These are phyloP conservation scores for Semicossyphus pulcher DNA, from an alignment of 2,113 vertebrate species.

Conservation along the genomic window DNA sequence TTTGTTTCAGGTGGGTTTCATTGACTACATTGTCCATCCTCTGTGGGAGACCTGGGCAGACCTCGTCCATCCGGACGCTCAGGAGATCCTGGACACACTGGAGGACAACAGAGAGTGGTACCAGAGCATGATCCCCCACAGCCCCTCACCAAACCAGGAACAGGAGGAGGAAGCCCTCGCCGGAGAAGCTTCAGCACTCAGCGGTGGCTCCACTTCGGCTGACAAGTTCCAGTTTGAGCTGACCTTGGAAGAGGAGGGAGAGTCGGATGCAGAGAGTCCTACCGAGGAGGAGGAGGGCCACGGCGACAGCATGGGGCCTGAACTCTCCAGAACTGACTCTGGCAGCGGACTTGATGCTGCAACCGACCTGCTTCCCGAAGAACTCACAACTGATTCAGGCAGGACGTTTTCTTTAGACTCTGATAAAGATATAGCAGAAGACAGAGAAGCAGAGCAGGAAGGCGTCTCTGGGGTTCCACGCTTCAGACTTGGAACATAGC, in stretches of 20 bases:
- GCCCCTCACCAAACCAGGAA: slow-evolving; percentile 81
- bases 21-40: slow-evolving; percentile 94
- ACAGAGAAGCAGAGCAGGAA: slow-evolving; percentile 67
- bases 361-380: slow-evolving; percentile 42
- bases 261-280: slow-evolving; percentile 83
- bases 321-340: slow-evolving; percentile 51
- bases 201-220: slow-evolving; percentile 27
- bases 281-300: slow-evolving; percentile 81
- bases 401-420: slow-evolving; percentile 77
- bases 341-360: slow-evolving; percentile 29
- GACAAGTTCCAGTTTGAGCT: slow-evolving; percentile 91
- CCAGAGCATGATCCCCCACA: slow-evolving; percentile 92
- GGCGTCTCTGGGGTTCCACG: slow-evolving; percentile 46
- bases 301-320: slow-evolving; percentile 1
- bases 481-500: slow-evolving; percentile 80
- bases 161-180: background rate
- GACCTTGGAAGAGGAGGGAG: slow-evolving; percentile 87
- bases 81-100: slow-evolving; percentile 91
- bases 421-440: slow-evolving; percentile 69
- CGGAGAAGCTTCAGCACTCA: slow-evolving; percentile 65
- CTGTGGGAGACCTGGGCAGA: slow-evolving; percentile 96
- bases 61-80: slow-evolving; percentile 92
- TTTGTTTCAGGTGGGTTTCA: slow-evolving; percentile 89
- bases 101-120: slow-evolving; percentile 97
- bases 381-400: slow-evolving; percentile 40